Conservation (phyloP, 2,113 vertebrate species). For the Bos indicus region DNA sequence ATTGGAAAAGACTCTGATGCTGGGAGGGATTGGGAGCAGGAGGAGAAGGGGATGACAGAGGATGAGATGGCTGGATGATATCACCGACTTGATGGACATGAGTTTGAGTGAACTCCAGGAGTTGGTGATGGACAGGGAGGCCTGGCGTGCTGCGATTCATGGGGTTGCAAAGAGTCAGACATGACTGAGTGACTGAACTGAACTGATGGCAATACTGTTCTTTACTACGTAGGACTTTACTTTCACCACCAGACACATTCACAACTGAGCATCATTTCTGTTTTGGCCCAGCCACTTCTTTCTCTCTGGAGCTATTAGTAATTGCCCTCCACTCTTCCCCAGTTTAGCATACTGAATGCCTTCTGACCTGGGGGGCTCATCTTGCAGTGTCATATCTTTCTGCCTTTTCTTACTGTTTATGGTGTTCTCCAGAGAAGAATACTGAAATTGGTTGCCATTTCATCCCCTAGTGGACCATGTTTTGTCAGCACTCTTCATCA, state of each 20-base stretch:
- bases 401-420: background rate
- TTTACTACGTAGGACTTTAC: background rate
- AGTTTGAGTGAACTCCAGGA: too few species aligned
- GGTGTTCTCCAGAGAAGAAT: background rate
- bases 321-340: background rate
- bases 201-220: background rate
- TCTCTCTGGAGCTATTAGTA: background rate
- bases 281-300: background rate
- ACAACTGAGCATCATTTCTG: background rate
- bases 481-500: background rate
- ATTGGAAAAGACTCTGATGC: accelerated
- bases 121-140: too few species aligned
- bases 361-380: background rate
- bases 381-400: background rate
- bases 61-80: too few species aligned
- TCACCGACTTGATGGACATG: too few species aligned
- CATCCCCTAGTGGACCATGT: background rate
- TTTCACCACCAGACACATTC: background rate
- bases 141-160: too few species aligned
- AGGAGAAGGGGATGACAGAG: too few species aligned
- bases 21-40: too few species aligned
- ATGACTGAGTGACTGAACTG: too few species aligned
- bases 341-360: background rate
- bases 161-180: too few species aligned
- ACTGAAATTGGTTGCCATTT: background rate